Evolutionary conservation across 2,888 invertebrate genomes (phyloP).

Genomic region (Seira sanloemensis): DNA sequence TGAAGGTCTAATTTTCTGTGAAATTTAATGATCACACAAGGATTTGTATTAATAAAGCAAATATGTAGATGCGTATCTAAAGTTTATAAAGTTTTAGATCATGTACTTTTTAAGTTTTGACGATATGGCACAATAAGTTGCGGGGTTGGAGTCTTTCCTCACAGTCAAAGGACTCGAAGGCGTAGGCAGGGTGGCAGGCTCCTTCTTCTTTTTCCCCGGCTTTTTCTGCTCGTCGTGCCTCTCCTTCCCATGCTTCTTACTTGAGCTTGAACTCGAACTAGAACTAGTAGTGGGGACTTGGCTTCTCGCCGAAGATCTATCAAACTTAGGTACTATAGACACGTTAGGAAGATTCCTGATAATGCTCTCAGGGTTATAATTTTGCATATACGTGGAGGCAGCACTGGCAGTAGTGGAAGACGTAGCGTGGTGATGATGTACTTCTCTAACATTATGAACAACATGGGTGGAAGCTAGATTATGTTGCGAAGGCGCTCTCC

Average conservation of each 20-base stretch:
- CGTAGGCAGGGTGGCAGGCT: constrained; percentile 60
- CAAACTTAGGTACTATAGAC: constrained; percentile 73
- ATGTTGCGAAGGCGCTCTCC: constrained; percentile 12
- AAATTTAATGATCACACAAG: not conserved
- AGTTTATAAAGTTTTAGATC: not conserved
- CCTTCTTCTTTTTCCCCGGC: constrained; percentile 64
- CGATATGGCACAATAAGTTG: constrained; percentile 61
- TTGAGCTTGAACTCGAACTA: constrained; percentile 22
- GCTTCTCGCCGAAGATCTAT: constrained; percentile 65
- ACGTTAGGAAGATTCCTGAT: constrained; percentile 73
- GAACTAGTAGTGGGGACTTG: constrained; percentile 44
- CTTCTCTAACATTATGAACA: constrained; percentile 26
- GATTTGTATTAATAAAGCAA: not conserved
- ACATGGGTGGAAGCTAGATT: not conserved
- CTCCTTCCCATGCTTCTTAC: constrained; percentile 15
- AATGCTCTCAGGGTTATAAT: constrained; percentile 59
- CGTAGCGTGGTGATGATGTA: constrained; percentile 27
- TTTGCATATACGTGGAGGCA: constrained; percentile 46
- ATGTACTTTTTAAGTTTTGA: constrained; percentile 65
- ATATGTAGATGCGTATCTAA: not conserved
- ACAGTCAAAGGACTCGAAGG: constrained; percentile 72
- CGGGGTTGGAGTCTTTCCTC: constrained; percentile 70
- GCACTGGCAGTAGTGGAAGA: constrained; percentile 34
- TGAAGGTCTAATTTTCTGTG: constrained; percentile 37
- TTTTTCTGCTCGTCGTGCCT: constrained; percentile 43